Evolutionary conservation across 2,888 invertebrate genomes (phyloP), one percentile per base, ranked within the genome.

Genomic region (Agrochola lychnidis): DNA sequence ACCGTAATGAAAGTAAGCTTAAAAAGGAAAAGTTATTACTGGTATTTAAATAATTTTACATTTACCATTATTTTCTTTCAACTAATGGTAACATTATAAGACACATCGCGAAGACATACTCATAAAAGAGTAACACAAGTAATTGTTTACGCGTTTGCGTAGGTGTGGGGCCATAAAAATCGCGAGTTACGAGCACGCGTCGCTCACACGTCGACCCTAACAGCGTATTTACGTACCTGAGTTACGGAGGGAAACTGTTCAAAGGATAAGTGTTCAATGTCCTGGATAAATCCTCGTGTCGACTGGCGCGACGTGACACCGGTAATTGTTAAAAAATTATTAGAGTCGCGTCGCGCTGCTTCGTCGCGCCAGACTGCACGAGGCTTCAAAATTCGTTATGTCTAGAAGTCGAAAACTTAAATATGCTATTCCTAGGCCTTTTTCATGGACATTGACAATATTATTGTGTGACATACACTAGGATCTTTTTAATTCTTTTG

Each of bases 131-230:
- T 76, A 87, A 84, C 73, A 85, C 68, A 79, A 88, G 85, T 83
- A 85, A 88, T 85, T 87, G 87, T 88, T 88, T 83, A 88, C 75
- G 82, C 67, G 62, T 74, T 70, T 73, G 84, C 81, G 91, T 91
- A 87, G 90, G 90, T 88, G 88, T 87, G 76, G 70, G 79, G 89
- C 86, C 79, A 90, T 92, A 90, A 92, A 90, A 87, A 73, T 73
- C 6, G 86, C 82, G 87, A 88, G 79, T 90, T 90, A 90, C 76
- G 83, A 76, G 62, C 83, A 51, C 78, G 70, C 80, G 88, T 88
- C 88, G 70, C 87, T 85, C 82, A 75, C 80, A 85, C 82, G 83
- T 86, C 87, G 68, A 48, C 73, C 70, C 78, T 85, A 84, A 88
- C 81, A 81, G 82, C 78, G 80, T 81, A 84, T 88, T 91, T 87